Evolutionary conservation across 2,888 invertebrate species (phyloP).

Genomic region (Suillia variegata): DNA sequence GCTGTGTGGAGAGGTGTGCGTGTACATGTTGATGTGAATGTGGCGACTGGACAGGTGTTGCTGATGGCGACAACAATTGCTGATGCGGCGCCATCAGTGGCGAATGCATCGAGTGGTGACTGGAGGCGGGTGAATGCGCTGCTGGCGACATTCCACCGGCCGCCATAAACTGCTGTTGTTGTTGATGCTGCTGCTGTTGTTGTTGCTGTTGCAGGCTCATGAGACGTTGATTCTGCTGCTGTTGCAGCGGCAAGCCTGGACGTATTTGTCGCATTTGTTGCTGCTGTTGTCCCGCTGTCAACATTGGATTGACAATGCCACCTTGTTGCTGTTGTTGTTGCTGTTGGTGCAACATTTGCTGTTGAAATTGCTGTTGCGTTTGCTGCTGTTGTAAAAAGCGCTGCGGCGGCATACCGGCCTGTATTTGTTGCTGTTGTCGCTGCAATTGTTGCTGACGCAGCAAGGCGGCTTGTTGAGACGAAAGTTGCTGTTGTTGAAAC

Average conservation of each 20-base stretch:
- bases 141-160: constrained; percentile 47
- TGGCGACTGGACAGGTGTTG: constrained; percentile 40
- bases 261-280: constrained; percentile 48
- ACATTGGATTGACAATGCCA: constrained; percentile 46
- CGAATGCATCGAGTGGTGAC: constrained; percentile 55
- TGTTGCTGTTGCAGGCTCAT: constrained; percentile 41
- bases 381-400: constrained; percentile 28
- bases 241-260: constrained; percentile 34
- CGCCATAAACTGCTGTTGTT: constrained; percentile 40
- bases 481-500: constrained; percentile 45
- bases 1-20: constrained; percentile 43
- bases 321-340: constrained; percentile 51
- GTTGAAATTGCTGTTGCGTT: constrained; percentile 29
- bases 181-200: constrained; percentile 34
- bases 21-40: constrained; percentile 44
- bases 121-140: constrained; percentile 53
- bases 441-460: constrained; percentile 39
- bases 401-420: constrained; percentile 29
- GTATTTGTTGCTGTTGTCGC: constrained; percentile 24
- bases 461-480: constrained; percentile 34
- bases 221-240: constrained; percentile 31
- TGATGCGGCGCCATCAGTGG: constrained; percentile 47
- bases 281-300: constrained; percentile 33
- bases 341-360: constrained; percentile 35
- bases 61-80: constrained; percentile 46